Evolutionary conservation across 2,113 vertebrate genomes (phyloP).

Genomic region (Cygnus buccinator): DNA sequence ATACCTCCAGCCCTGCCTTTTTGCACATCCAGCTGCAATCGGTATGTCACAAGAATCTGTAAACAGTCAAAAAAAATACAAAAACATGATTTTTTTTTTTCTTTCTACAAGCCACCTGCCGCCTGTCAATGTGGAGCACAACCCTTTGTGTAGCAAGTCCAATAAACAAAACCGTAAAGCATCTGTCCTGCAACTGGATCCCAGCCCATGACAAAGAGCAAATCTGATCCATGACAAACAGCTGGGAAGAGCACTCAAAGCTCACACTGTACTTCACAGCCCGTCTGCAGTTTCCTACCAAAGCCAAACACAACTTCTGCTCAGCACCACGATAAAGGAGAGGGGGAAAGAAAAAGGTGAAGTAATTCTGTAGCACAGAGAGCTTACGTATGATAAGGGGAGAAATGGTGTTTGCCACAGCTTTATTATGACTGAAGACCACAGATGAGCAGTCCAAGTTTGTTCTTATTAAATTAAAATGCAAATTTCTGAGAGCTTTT

Average conservation of each 20-base stretch:
- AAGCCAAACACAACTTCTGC: background rate
- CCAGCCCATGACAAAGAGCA: background rate
- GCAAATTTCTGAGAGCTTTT: background rate
- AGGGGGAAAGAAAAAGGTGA: background rate
- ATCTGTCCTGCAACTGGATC: conserved; percentile 64
- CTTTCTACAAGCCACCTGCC: conserved; percentile 37
- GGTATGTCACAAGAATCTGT: background rate
- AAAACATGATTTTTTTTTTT: background rate
- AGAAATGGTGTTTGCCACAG: background rate
- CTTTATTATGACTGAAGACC: background rate
- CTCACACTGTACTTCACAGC: background rate
- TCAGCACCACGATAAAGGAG: background rate
- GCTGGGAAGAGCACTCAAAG: conserved; percentile 33
- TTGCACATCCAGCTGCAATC: conserved; percentile 13
- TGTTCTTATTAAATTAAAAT: background rate
- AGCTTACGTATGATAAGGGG: background rate
- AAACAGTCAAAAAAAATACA: background rate
- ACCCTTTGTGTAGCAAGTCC: conserved; percentile 36
- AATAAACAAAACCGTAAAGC: conserved; percentile 52
- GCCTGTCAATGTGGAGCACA: conserved; percentile 7
- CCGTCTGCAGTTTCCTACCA: background rate
- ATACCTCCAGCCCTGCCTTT: background rate
- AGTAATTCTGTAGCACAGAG: background rate
- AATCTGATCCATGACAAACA: conserved; percentile 22
- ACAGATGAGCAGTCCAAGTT: background rate